Evolutionary conservation across 2,797 vertebrate genomes (phyloP), one percentile per base, ranked within the genome.

Genomic region (Crenichthys baileyi): DNA sequence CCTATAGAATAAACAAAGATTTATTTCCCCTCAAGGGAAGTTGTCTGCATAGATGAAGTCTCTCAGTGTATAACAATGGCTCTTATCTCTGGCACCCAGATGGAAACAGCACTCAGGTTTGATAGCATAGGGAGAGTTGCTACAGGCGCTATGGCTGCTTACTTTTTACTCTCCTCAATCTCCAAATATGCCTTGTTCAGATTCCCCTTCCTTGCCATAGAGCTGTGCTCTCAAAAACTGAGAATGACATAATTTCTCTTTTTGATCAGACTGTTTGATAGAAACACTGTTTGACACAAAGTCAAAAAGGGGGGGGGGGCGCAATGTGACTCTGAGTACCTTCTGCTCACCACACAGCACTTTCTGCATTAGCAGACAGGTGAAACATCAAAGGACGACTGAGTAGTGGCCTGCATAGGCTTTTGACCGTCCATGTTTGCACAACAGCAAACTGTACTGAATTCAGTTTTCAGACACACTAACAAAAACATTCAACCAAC

Each of bases 361-460:
- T 90, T 79, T 67, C 79, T 76, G 79, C 82, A 82, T 86, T 85
- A 70, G 80, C 87, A 85, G 79, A 63, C 84, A 89, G 88, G 90
- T 93, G 86, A 89, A 92, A 85, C 79, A 79, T 83, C 81, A 83
- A 87, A 89, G 86, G 87, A 79, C 83, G 65, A 31, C 20, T 78
- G 36, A 85, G 70, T 48, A 71, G 41, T 79, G 73, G n/a, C 18
- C n/a, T 20, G 15, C 22, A 51, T 7, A 13, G 11, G 18, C 22
- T 18, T 51, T 29, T 29, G 41, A 61, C 22, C 46, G 56, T 22
- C 29, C 22, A 12, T 0, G 26, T 63, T 18, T 76, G 36, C 0
- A 31, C 29, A 26, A 16, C 13, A 58, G 0, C 48, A 76, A n/a
- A 46, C 22, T 74, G 22, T 46, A 46, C 12, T 0, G 22, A 31